Conservation (phyloP, 1,140 invertebrate genomes). For the Nasonia longicornis region DNA sequence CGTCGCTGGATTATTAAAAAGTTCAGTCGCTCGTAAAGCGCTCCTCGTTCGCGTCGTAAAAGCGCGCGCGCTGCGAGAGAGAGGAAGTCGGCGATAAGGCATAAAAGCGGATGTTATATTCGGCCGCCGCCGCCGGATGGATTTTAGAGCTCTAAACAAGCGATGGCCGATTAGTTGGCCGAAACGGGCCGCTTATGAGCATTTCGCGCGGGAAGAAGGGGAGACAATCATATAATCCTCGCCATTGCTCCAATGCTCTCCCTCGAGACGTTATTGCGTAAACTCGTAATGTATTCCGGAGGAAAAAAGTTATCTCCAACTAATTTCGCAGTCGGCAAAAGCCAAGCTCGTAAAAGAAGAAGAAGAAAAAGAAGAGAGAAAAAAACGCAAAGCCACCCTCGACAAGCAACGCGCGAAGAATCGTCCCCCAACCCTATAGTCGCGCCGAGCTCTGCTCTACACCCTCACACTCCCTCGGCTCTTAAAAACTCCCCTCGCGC, state of each 20-base stretch:
- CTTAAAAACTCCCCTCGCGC: constrained; percentile 22
- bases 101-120: constrained; percentile 38
- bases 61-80: constrained; percentile 35
- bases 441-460: background rate
- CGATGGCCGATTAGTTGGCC: constrained; percentile 29
- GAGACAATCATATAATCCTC: no score
- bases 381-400: background rate
- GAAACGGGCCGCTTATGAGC: constrained; percentile 4
- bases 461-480: background rate
- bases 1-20: constrained; percentile 67
- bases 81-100: constrained; percentile 18
- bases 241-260: background rate
- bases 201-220: background rate
- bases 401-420: background rate
- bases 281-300: no score
- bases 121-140: constrained; percentile 3
- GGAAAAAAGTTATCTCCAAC: background rate
- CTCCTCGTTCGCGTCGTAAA: constrained; percentile 54
- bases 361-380: background rate
- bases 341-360: background rate
- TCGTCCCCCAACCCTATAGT: no score
- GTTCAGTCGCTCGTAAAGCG: constrained; percentile 63
- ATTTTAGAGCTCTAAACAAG: constrained; percentile 42
- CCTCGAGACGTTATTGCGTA: background rate
- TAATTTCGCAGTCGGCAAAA: background rate